Conservation (phyloP, 1,140 invertebrate genomes). For the Euwallacea similis region DNA sequence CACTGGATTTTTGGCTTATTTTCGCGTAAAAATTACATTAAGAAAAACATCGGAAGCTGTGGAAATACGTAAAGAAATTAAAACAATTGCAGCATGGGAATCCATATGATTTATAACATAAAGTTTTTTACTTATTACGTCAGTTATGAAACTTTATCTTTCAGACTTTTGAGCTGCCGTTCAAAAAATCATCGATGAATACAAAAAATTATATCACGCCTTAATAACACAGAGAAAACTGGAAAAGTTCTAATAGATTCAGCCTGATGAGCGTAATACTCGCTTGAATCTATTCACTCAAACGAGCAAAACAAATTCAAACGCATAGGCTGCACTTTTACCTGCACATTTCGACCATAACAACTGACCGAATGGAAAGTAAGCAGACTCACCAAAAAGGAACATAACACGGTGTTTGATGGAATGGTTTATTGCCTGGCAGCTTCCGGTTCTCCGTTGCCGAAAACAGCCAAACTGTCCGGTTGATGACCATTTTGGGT, state of each 20-base stretch:
- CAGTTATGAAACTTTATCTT: too few species aligned
- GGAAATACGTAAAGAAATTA: too few species aligned
- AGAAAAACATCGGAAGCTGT: too few species aligned
- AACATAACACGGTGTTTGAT: conserved; percentile 21
- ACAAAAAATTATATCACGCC: conserved; percentile 20
- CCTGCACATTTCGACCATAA: not conserved
- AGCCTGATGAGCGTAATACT: conserved; percentile 29
- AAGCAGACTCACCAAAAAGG: conserved; percentile 34
- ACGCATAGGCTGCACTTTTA: not conserved
- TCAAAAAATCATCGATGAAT: too few species aligned
- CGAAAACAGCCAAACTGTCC: conserved; percentile 37
- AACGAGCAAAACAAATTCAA: not conserved
- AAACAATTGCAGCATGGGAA: too few species aligned
- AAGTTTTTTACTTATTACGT: too few species aligned
- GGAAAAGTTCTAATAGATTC: conserved; percentile 17
- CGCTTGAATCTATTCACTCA: conserved; percentile 17
- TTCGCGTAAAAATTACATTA: too few species aligned
- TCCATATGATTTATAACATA: too few species aligned
- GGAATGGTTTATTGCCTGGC: conserved; percentile 4
- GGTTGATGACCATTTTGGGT: conserved; percentile 47
- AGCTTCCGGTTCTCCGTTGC: conserved; percentile 41
- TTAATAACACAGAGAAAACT: conserved; percentile 31
- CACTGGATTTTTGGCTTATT: too few species aligned
- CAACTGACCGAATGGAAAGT: not conserved
- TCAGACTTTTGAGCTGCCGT: too few species aligned